phyloP scores from a whole-genome alignment of 1,140 invertebrate genomes.

The Piezodorus guildinii region DNA sequence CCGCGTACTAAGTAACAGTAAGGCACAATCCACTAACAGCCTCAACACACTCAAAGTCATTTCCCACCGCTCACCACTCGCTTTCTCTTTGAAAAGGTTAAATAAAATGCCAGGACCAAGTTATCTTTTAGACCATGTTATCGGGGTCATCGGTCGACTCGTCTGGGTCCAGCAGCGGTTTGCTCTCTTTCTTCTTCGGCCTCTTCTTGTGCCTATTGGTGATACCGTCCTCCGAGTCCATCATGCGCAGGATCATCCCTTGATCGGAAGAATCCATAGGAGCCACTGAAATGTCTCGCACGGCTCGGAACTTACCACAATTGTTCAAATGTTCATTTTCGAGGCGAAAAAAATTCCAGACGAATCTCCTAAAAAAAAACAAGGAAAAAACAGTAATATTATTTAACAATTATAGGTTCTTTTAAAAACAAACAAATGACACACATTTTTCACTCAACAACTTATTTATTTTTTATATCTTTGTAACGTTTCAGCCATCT shows the following conservation, averaged over 20 bases:
- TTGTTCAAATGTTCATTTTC: constrained; percentile 99
- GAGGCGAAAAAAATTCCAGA: constrained; percentile 99
- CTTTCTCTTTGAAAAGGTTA: no score
- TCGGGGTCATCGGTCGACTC: constrained; percentile 19
- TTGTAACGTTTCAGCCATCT: no score
- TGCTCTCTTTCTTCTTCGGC: constrained; percentile 7
- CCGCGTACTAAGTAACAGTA: no score
- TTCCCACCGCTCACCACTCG: no score
- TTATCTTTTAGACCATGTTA: not conserved
- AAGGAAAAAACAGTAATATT: no score
- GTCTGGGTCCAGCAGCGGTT: constrained; percentile 13
- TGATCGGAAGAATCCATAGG: constrained; percentile 84
- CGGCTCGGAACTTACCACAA: constrained; percentile 97
- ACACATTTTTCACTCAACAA: no score
- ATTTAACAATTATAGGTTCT: no score
- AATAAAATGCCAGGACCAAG: no score
- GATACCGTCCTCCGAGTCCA: constrained; percentile 55
- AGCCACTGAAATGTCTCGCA: constrained; percentile 94
- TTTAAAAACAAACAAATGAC: no score
- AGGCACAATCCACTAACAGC: no score
- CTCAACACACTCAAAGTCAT: no score
- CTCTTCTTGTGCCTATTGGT: constrained; percentile 35
- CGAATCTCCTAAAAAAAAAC: constrained; percentile 64
- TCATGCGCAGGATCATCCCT: constrained; percentile 54
- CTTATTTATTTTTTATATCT: no score